phyloP scores from a whole-genome alignment of 2,113 vertebrate genomes.

The Oenanthe oenanthe region DNA sequence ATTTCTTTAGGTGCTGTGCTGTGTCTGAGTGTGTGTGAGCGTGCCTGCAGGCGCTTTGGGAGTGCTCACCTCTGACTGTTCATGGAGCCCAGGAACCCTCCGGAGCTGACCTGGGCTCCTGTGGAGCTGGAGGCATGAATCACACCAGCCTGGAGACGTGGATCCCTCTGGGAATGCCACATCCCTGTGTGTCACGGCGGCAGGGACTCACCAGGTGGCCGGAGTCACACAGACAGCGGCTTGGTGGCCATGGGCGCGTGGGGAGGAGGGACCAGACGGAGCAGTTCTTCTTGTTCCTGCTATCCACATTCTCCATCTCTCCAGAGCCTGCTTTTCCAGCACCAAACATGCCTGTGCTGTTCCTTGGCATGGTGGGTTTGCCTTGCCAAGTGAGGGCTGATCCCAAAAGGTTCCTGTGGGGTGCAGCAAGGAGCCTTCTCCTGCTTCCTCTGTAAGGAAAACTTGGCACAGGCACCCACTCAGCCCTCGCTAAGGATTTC shows the following conservation, averaged over 20 bases:
- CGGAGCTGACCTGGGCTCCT: not conserved
- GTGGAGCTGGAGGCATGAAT: not conserved
- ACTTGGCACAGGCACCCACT: not conserved
- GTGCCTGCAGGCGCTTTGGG: not conserved
- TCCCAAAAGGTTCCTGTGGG: not conserved
- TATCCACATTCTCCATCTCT: not conserved
- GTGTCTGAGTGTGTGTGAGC: too few relatives aligned
- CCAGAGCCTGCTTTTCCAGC: conserved; percentile 30
- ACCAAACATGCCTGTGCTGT: not conserved
- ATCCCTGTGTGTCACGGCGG: not conserved
- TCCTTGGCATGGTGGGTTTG: not conserved
- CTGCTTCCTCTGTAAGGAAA: not conserved
- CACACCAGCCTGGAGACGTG: not conserved
- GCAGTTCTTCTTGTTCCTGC: conserved; percentile 62
- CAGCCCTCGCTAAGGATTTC: rapidly evolving
- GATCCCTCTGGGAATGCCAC: not conserved
- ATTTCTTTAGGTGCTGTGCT: not conserved
- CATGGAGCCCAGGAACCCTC: not conserved
- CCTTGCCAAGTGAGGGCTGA: not conserved
- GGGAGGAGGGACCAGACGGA: conserved; percentile 43
- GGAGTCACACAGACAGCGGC: not conserved
- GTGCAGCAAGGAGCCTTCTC: not conserved
- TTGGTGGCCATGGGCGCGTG: rapidly evolving
- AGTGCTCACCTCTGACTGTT: not conserved
- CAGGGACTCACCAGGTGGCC: conserved; percentile 4